Base-by-base conservation (phyloP, 2,113 vertebrate species). In the Struthio camelus region DNA sequence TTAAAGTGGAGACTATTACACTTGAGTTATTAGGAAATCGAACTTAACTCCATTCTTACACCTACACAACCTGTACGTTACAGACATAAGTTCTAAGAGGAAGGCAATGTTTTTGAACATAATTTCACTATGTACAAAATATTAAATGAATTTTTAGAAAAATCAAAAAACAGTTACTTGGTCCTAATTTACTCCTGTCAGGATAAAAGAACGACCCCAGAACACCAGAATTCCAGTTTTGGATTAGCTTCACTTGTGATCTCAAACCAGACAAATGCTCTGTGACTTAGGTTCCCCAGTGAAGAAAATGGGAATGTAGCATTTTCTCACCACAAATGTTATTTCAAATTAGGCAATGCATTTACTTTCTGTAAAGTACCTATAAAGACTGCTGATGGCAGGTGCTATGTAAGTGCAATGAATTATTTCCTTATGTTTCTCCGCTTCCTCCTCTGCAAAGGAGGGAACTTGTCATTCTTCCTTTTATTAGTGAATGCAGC, bases 401-500 rank as follows among this genome's bases (percentile, higher is more conserved):
- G 36, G 78, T 80, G 79, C 89, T 73, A 14, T 46, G 8, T 11
- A 92, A 87, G 36, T 5, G 34, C 64, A 83, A 85, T 54, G 38
- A 82, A 82, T 85, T 93, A 91, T 79, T 94, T 90, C 87, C 59
- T 51, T 76, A 73, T 77, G 30, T 76, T 93, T 89, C 44, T 87
- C 38, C 38, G 84, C 76, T 91, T 94, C 64, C 50, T 95, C 62
- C 72, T 72, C 76, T 88, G 69, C 4, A 19, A 82, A 95, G 71
- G 76, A 95, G 66, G 67, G 54, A 90, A 81, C 77, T 75, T 87
- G 78, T 87, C 86, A 85, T 89, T 80, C 53, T 89, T 81, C 56
- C 23, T 90, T 90, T 90, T 91, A 95, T 78, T 80, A 96, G 89
- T 56, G 87, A 92, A 79, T 82, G 79, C 89, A 95, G 90, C 87